A percentile compares a stretch with the other conserved stretches of the same genome.
phyloP scores from a whole-genome alignment of 2,888 invertebrate species.

The Mythimna impura region DNA sequence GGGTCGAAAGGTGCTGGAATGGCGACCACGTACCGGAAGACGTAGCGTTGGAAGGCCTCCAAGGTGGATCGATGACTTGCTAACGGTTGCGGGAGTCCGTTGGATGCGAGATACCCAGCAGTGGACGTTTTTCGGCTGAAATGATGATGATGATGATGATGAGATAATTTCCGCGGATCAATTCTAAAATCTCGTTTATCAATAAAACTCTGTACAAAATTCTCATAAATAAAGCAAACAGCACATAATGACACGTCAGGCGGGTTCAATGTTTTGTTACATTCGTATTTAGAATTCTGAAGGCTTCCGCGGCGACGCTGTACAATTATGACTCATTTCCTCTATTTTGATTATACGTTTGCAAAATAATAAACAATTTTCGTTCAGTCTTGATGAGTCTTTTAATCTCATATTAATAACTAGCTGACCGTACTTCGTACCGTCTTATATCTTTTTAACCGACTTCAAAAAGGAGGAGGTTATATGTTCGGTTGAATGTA shows the following conservation, averaged over 20 bases:
- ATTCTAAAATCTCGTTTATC: slow-evolving; percentile 9
- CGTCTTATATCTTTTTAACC: too few relatives aligned
- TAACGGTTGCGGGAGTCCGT: too few relatives aligned
- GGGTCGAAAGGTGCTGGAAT: too few relatives aligned
- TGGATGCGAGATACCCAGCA: too few relatives aligned
- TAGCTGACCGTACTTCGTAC: too few relatives aligned
- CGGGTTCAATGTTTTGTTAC: slow-evolving; percentile 48
- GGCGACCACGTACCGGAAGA: too few relatives aligned
- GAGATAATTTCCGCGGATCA: slow-evolving; percentile 7
- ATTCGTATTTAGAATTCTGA: slow-evolving; percentile 29
- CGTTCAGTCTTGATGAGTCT: slow-evolving; percentile 18
- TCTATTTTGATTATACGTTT: slow-evolving; percentile 44
- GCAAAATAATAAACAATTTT: slow-evolving; percentile 46
- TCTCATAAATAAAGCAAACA: slow-evolving; percentile 29
- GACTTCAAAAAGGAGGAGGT: too few relatives aligned
- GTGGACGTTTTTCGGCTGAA: too few relatives aligned
- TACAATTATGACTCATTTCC: slow-evolving; percentile 49
- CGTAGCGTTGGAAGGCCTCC: too few relatives aligned
- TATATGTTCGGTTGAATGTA: too few relatives aligned
- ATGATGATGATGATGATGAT: too few relatives aligned
- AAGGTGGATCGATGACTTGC: too few relatives aligned
- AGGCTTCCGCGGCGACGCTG: slow-evolving; percentile 14
- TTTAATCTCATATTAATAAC: slow-evolving; percentile 11
- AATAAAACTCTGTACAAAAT: slow-evolving; percentile 17
- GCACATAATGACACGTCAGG: slow-evolving; percentile 27